phyloP scores from a whole-genome alignment of 2,888 invertebrate species.

The Gnatocerus cornutus region DNA sequence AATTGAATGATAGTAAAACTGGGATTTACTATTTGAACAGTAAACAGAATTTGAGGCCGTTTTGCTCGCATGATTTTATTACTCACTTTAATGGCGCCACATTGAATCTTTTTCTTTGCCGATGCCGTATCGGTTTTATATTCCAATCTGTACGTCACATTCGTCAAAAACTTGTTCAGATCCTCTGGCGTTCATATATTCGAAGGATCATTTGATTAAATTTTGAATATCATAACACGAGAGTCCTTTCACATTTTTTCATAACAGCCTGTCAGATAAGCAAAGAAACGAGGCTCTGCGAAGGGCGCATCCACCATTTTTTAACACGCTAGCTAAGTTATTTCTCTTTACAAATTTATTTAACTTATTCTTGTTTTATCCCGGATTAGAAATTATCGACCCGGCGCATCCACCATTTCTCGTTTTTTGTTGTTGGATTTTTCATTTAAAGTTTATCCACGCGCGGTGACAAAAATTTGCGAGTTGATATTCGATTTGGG shows the following conservation, averaged over 20 bases:
- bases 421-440: too few relatives aligned
- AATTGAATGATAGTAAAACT: slow-evolving; percentile 43
- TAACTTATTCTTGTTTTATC: too few relatives aligned
- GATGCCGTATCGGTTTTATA: slow-evolving; percentile 13
- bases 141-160: slow-evolving; percentile 12
- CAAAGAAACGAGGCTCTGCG: background rate
- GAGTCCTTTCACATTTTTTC: slow-evolving; percentile 21
- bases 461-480: too few relatives aligned
- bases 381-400: too few relatives aligned
- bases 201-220: slow-evolving; percentile 37
- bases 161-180: slow-evolving; percentile 17
- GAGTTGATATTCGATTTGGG: background rate
- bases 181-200: slow-evolving; percentile 30
- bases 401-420: too few relatives aligned
- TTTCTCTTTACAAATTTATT: too few relatives aligned
- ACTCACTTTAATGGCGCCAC: slow-evolving; percentile 3
- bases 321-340: too few relatives aligned
- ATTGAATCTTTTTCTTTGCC: background rate
- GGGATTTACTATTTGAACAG: slow-evolving; percentile 34
- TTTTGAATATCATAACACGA: slow-evolving; percentile 23
- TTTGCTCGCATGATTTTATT: slow-evolving; percentile 23
- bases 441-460: too few relatives aligned
- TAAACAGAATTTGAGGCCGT: slow-evolving; percentile 30
- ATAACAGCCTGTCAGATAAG: slow-evolving; percentile 31
- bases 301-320: background rate